A percentile compares a stretch with the other conserved stretches of the same genome.
Evolutionary conservation across 1,140 invertebrate genomes (phyloP).

Genomic region (Hycleus phaleratus): DNA sequence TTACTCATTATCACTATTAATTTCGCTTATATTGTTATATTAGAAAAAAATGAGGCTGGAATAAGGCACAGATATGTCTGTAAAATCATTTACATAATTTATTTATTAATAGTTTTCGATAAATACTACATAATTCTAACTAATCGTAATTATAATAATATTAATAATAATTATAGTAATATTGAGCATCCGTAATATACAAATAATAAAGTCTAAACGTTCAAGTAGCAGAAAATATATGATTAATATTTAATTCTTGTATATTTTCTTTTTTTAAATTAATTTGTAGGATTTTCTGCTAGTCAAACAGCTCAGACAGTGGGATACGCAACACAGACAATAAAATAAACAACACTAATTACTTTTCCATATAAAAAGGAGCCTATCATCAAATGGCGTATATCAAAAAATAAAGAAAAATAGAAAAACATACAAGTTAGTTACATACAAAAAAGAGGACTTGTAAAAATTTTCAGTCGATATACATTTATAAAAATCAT

Average conservation of each 20-base stretch:
- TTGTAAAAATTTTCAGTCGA: constrained; percentile 4
- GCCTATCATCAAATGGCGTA: constrained; percentile 34
- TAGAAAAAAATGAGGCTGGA: too few species aligned
- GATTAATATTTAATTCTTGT: not conserved
- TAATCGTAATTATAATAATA: constrained; percentile 23
- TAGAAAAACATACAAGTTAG: constrained; percentile 34
- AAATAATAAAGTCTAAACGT: constrained; percentile 36
- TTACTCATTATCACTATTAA: too few species aligned
- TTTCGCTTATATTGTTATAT: too few species aligned
- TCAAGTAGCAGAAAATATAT: constrained; percentile 38
- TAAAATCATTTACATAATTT: constrained; percentile 36
- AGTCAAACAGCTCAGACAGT: constrained; percentile 37
- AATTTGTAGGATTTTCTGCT: constrained; percentile 2
- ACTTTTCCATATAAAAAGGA: constrained; percentile 24
- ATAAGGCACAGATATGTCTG: too few species aligned
- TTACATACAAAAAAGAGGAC: constrained; percentile 20
- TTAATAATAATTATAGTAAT: constrained; percentile 18
- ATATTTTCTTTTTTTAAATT: constrained; percentile 6
- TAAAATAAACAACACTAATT: constrained; percentile 18
- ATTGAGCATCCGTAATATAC: constrained; percentile 43
- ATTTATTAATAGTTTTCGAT: constrained; percentile 37
- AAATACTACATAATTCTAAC: constrained; percentile 41
- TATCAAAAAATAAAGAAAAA: constrained; percentile 34
- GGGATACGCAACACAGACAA: constrained; percentile 38
- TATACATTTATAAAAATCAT: not conserved